A percentile compares a stretch with the other conserved stretches of the same genome.
phyloP scores from a whole-genome alignment of 1,140 invertebrate genomes.

The Drosophila kikkawai region DNA sequence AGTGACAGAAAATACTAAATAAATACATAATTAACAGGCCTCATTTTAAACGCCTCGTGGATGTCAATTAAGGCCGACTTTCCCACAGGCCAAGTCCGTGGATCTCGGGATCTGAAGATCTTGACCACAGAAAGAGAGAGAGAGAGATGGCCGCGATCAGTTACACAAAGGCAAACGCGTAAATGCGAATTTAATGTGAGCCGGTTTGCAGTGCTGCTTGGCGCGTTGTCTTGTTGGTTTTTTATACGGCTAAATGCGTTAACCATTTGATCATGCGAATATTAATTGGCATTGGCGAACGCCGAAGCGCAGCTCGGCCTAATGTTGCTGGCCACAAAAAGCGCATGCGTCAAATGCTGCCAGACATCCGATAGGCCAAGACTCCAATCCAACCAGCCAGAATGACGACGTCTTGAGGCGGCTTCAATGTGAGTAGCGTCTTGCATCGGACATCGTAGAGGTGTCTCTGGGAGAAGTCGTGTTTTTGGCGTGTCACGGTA shows the following conservation, averaged over 20 bases:
- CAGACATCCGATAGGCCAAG: conserved; percentile 44
- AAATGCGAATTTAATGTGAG: conserved; percentile 69
- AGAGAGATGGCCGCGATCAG: conserved; percentile 52
- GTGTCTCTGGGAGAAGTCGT: background rate
- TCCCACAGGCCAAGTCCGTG: conserved; percentile 56
- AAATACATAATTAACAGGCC: conserved; percentile 76
- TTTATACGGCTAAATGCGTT: conserved; percentile 82
- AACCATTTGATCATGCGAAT: conserved; percentile 83
- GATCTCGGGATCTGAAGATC: conserved; percentile 3
- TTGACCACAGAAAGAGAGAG: conserved; percentile 1
- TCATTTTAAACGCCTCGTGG: conserved; percentile 57
- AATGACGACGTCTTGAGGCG: conserved; percentile 62
- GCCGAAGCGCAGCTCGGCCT: conserved; percentile 66
- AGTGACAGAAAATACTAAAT: conserved; percentile 66
- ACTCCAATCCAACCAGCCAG: conserved; percentile 56
- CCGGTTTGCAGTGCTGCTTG: conserved; percentile 55
- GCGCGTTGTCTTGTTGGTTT: conserved; percentile 68
- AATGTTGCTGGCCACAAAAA: conserved; percentile 72
- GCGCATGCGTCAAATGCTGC: conserved; percentile 63
- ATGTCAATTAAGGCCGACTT: conserved; percentile 76
- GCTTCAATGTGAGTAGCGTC: conserved; percentile 8
- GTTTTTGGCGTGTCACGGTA: background rate
- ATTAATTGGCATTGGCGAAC: conserved; percentile 78
- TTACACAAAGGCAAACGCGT: conserved; percentile 68
- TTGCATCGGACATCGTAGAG: background rate